Evolutionary conservation across 1,140 invertebrate genomes (phyloP).

Genomic region (Proales similis): DNA sequence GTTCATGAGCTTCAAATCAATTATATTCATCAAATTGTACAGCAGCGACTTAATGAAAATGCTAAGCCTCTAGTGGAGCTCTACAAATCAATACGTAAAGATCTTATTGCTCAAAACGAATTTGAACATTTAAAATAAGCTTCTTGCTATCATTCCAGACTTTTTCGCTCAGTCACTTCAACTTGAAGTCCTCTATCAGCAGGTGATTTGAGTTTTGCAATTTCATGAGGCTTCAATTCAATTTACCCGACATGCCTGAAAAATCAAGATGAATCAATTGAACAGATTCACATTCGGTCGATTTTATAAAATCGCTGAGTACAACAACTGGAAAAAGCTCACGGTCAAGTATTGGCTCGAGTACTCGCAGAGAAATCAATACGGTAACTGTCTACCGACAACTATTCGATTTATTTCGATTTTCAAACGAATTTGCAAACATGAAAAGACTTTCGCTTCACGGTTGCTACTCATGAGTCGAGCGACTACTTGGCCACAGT

Average conservation of each 20-base stretch:
- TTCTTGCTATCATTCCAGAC: constrained; percentile 53
- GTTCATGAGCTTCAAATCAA: constrained; percentile 56
- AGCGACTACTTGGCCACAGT: constrained; percentile 21
- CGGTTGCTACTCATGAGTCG: constrained; percentile 6
- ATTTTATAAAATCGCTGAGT: constrained; percentile 31
- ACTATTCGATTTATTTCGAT: neutral
- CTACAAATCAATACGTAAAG: constrained; percentile 68
- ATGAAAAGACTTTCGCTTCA: constrained; percentile 11
- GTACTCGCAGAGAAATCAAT: constrained; percentile 2
- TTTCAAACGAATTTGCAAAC: no score
- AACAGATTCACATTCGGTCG: neutral
- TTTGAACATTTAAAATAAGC: constrained; percentile 32
- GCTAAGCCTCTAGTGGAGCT: constrained; percentile 71
- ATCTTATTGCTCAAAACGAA: neutral
- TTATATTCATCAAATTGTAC: constrained; percentile 82
- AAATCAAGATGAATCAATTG: constrained; percentile 2
- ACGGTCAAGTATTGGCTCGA: constrained; percentile 34
- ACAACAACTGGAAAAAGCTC: constrained; percentile 32
- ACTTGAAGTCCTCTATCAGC: constrained; percentile 85
- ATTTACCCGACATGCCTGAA: no score
- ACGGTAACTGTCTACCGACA: neutral
- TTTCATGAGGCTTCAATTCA: no score
- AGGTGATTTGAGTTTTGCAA: no score
- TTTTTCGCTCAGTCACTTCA: constrained; percentile 90
- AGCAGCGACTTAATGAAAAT: constrained; percentile 75